Evolutionary conservation across 2,888 invertebrate genomes (phyloP), one percentile per base, ranked within the genome.

Genomic region (Calameuta idolon): DNA sequence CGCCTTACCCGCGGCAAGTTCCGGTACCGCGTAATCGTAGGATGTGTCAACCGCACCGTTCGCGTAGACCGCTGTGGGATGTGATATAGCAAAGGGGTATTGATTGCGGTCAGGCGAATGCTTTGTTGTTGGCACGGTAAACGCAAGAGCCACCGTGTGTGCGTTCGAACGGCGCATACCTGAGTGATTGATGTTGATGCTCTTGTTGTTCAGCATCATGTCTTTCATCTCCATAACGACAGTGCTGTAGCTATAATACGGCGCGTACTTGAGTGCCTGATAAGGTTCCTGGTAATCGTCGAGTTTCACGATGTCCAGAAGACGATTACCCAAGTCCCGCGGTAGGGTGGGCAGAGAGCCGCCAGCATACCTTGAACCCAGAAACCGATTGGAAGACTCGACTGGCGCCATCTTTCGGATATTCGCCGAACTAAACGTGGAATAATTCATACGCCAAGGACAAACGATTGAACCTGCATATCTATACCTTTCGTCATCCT

Each of bases 271-370:
- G 84, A 95, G 92, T 33, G 95, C 95, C 91, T 96, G 96, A 91
- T 96, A 96, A 69, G 96, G 96, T 92, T 96, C 96, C 88, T 96
- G 96, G 91, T 96, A 96, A 89, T 95, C 95, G 87, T 95, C 95
- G 74, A 95, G 94, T 89, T 94, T 94, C 84, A 94, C 93, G 86
- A 94, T 94, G 86, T 94, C 92, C 76, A 93, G 92, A 85, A 94
- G 93, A 80, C 93, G 92, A 89, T 94, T 92, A 71, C 92, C 93
- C 89, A 93, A 92, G 83, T 93, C 94, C 75, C 90, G 89, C 3
- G 91, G 91, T 74, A 91, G 80, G 31, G 91, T 91, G 75, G 91
- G 90, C 77, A 90, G 83, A 37, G 90, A 90, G 74, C 89, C 89
- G 69, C 91, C 91, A n/a, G 90, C 90, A 83, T 91, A 91, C 81